Percentiles rank a stretch among this genome's conserved stretches.
Conservation (phyloP, 2,888 invertebrate genomes). For the Yponomeuta sedellus region DNA sequence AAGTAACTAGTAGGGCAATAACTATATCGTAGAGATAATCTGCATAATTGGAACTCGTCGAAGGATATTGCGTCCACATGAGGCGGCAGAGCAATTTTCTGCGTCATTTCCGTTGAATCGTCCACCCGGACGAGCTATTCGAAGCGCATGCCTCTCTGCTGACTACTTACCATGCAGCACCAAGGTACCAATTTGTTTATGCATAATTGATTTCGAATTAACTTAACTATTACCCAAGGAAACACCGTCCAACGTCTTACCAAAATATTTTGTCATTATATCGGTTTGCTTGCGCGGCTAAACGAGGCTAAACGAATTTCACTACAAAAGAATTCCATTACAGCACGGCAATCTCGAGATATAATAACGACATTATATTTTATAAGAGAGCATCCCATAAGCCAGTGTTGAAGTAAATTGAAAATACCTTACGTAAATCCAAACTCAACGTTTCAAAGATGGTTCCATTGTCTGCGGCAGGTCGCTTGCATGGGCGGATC, state of each 20-base stretch:
- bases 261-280: constrained; percentile 2
- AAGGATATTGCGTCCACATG: constrained; percentile 69
- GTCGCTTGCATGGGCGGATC: too few relatives aligned
- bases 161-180: constrained; percentile 20
- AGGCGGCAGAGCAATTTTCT: constrained; percentile 69
- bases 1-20: constrained; percentile 46
- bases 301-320: constrained; percentile 3
- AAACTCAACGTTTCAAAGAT: too few relatives aligned
- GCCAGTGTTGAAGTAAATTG: constrained; percentile 2
- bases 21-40: constrained; percentile 64
- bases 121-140: constrained; percentile 49
- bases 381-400: not conserved
- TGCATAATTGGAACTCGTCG: constrained; percentile 72
- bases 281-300: not conserved
- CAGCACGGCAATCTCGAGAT: constrained; percentile 7
- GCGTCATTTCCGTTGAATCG: constrained; percentile 71
- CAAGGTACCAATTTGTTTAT: constrained; percentile 26
- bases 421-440: constrained; percentile 1
- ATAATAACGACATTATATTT: constrained; percentile 6
- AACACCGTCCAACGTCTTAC: not conserved
- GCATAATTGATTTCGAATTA: constrained; percentile 8
- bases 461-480: too few relatives aligned
- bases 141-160: constrained; percentile 38
- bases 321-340: constrained; percentile 11
- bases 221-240: not conserved